Conservation (phyloP, 2,797 vertebrate species). For the Crenuchus spilurus region DNA sequence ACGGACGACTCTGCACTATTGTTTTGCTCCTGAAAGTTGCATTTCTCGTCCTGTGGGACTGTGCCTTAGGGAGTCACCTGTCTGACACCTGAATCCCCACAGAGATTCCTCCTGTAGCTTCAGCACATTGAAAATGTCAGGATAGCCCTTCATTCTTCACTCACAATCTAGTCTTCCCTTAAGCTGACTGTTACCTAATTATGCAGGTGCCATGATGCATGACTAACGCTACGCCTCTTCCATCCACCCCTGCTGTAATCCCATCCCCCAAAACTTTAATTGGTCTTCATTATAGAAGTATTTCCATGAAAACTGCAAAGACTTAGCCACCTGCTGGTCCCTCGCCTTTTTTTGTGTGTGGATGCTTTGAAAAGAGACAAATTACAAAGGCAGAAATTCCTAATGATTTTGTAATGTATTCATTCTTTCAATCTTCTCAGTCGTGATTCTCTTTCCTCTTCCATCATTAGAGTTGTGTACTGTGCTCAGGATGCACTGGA, state of each 20-base stretch:
- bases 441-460: slow-evolving; percentile 20
- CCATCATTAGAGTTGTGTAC: slow-evolving; percentile 34
- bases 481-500: slow-evolving; percentile 17
- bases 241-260: slow-evolving; percentile 60
- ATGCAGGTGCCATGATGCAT: slow-evolving; percentile 74
- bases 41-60: slow-evolving; percentile 44
- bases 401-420: slow-evolving; percentile 35
- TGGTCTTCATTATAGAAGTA: slow-evolving; percentile 74
- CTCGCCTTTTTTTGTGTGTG: slow-evolving; percentile 35
- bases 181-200: slow-evolving; percentile 67
- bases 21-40: slow-evolving; percentile 38
- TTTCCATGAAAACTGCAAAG: slow-evolving; percentile 51
- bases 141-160: slow-evolving; percentile 38
- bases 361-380: slow-evolving; percentile 37
- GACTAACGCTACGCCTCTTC: slow-evolving; percentile 67
- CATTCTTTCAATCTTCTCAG: slow-evolving; percentile 9
- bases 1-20: slow-evolving; percentile 26
- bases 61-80: slow-evolving; percentile 42
- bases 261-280: slow-evolving; percentile 68
- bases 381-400: slow-evolving; percentile 41
- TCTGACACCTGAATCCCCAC: slow-evolving; percentile 50
- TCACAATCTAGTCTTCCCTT: slow-evolving; percentile 32
- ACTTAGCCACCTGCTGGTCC: slow-evolving; percentile 36
- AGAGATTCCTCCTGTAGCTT: slow-evolving; percentile 53
- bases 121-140: slow-evolving; percentile 61